A percentile compares a stretch with the other conserved stretches of the same genome.
Conservation (phyloP, 1,140 invertebrate species). For the Procambarus clarkii region DNA sequence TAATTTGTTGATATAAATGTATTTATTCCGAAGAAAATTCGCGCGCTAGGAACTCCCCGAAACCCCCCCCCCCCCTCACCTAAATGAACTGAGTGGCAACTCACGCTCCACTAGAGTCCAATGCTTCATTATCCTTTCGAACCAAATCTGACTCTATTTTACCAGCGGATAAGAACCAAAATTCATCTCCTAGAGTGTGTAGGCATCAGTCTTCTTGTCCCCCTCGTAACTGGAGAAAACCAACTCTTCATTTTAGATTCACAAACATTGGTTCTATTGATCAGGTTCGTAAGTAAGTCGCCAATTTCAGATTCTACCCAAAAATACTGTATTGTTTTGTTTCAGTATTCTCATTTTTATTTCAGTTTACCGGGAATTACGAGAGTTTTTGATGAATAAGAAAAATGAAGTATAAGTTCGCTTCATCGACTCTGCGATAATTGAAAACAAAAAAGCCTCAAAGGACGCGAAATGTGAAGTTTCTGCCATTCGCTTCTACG, state of each 20-base stretch:
- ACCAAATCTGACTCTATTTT: neutral
- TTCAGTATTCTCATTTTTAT: neutral
- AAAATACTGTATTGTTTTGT: neutral
- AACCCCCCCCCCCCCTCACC: neutral
- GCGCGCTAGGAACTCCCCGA: neutral
- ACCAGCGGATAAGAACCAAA: neutral
- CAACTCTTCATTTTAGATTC: slow-evolving; percentile 39
- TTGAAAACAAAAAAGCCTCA: neutral
- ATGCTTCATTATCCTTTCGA: neutral
- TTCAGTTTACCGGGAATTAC: neutral
- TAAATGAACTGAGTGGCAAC: slow-evolving; percentile 28
- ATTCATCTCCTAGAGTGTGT: neutral
- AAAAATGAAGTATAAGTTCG: neutral
- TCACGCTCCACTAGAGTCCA: neutral
- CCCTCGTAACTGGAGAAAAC: neutral
- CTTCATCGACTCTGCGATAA: neutral
- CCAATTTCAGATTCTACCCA: slow-evolving; percentile 2
- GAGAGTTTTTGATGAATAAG: neutral
- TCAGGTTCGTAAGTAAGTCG: neutral
- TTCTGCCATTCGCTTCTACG: neutral
- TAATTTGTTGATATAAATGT: slow-evolving; percentile 31
- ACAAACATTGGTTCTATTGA: slow-evolving; percentile 38
- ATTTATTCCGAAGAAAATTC: slow-evolving; percentile 4
- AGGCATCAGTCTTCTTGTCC: neutral
- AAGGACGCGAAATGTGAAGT: neutral